A percentile compares a stretch with the other conserved stretches of the same genome.
Conservation (phyloP, 2,797 vertebrate species). For the Euthynnus affinis region DNA sequence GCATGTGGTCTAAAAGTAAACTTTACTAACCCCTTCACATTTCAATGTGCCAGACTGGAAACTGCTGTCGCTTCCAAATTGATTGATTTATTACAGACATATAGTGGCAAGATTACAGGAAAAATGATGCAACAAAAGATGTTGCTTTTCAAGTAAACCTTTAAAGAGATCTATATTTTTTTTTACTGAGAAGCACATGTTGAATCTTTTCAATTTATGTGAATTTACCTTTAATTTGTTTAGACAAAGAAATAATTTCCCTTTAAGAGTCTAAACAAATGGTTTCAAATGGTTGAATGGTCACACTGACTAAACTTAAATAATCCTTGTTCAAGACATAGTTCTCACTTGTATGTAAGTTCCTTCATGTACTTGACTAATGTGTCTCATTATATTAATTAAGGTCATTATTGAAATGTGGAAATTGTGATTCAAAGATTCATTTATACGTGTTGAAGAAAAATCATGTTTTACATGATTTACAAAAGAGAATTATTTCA, state of each 20-base stretch:
- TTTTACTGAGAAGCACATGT: background rate
- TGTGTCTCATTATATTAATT: no score
- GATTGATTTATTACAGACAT: background rate
- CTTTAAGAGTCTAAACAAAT: background rate
- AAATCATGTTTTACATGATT: background rate
- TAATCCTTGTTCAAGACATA: no score
- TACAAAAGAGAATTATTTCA: background rate
- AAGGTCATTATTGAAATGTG: background rate
- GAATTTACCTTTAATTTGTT: background rate
- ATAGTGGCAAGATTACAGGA: no score
- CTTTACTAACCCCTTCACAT: background rate
- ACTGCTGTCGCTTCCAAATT: background rate
- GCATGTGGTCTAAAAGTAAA: constrained; percentile 1
- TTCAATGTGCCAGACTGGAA: background rate
- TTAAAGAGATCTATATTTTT: background rate
- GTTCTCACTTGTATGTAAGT: no score
- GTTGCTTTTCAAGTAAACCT: no score
- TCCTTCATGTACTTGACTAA: no score
- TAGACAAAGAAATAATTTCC: background rate
- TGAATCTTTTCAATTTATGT: background rate
- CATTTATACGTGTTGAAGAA: background rate
- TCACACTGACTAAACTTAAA: background rate
- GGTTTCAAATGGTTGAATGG: background rate
- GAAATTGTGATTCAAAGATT: background rate
- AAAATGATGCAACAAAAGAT: no score